Base-by-base conservation (phyloP, 2,888 invertebrate species). In the Lysandra coridon region DNA sequence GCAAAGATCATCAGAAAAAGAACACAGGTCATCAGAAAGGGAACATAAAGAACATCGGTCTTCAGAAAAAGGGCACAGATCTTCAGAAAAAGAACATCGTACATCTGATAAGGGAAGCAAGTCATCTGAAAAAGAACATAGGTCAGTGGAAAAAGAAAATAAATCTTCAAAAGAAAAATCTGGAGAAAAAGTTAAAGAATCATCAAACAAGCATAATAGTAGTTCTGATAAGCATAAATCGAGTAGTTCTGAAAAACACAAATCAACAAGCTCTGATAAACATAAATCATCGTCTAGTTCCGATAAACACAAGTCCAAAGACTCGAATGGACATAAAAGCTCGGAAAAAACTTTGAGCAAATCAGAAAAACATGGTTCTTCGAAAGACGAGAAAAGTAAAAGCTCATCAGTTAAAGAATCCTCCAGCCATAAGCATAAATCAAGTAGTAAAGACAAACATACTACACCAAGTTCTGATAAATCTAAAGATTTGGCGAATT, bases 381-480 rank as follows among this genome's bases (percentile, higher is more conserved):
- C 83, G 23, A 87, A 85, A 81, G 80, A 83, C 57, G 85, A 86
- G 23, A 87, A 87, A 81, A 83, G 87, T 53, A 91, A 90, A 83
- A 87, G 84, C 82, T 86, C 86, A 33, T 87, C 87, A 82, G 90
- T 89, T 57, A 90, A 88, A 80, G 90, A 91, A 78, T 80, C 78
- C 23, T 84, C 87, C 76, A 88, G 85, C 85, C 86, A 89, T 69
- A 91, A 86, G 84, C 86, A 89, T 74, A 84, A 84, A 82, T 86
- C 87, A 83, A 91, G 85, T 85, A 89, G 88, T 86, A 91, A 90
- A 83, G 91, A 92, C 80, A 93, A 89, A 85, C 87, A 89, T 82
- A 90, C 87, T 86, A 90, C 90, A 83, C 90, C 90, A 57, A 89
- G 87, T 83, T 92, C 89, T 82, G 93, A 93, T 49, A 92, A 89